Conservation (phyloP, 35 echinoderm and acorn worm species). For the Heliocidaris tuberculata region DNA sequence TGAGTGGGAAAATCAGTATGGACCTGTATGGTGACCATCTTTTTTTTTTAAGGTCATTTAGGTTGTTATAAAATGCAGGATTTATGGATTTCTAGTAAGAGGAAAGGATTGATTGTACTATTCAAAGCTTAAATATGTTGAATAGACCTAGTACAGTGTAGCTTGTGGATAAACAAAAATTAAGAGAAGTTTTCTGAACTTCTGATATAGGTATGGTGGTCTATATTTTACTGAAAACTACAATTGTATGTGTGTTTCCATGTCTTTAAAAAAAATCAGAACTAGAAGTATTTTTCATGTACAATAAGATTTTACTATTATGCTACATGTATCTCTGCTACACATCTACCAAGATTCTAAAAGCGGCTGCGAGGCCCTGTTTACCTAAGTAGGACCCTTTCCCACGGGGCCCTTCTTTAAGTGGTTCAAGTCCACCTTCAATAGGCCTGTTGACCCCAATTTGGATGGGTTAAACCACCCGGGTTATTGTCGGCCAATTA, state of each 20-base stretch:
- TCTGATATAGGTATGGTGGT: too few species aligned
- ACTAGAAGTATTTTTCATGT: too few species aligned
- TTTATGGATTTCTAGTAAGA: neutral
- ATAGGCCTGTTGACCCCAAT: conserved; percentile 1
- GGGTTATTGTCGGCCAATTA: conserved; percentile 2
- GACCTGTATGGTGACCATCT: too few species aligned
- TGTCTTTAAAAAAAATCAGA: neutral
- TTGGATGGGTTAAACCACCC: conserved; percentile 1
- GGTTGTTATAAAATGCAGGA: neutral
- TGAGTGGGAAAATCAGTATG: neutral
- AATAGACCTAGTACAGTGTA: too few species aligned
- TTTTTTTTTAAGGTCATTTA: neutral
- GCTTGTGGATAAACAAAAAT: too few species aligned
- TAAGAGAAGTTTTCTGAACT: too few species aligned
- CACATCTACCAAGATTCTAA: neutral
- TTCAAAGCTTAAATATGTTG: too few species aligned
- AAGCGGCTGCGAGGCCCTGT: neutral
- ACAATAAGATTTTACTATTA: neutral
- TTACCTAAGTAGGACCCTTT: neutral
- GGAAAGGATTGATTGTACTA: neutral
- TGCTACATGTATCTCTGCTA: neutral
- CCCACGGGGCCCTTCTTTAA: neutral
- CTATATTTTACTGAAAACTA: neutral
- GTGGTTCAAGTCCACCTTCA: neutral
- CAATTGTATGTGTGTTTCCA: neutral